phyloP scores from a whole-genome alignment of 2,888 invertebrate genomes.

The Aleiodes testaceus region DNA sequence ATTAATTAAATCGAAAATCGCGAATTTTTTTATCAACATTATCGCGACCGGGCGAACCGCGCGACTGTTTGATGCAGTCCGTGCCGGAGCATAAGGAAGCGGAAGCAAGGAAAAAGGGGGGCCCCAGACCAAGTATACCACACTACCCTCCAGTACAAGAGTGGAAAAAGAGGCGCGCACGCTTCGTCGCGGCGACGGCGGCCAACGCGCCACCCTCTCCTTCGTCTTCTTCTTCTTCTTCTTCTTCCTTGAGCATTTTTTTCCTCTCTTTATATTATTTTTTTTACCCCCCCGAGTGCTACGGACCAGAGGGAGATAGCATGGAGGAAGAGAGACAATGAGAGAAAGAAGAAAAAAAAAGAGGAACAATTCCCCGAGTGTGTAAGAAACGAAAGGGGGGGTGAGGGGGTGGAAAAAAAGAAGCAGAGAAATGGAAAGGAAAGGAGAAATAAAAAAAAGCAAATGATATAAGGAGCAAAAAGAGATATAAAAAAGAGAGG shows the following conservation, averaged over 20 bases:
- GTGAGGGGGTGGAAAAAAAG: conserved; percentile 45
- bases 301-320: conserved; percentile 44
- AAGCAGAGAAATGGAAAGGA: conserved; percentile 26
- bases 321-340: conserved; percentile 50
- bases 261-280: conserved; percentile 55
- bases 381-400: conserved; percentile 49
- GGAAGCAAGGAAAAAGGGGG: conserved; percentile 64
- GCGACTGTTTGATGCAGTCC: conserved; percentile 73
- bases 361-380: conserved; percentile 39
- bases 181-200: conserved; percentile 68
- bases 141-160: conserved; percentile 50
- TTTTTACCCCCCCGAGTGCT: conserved; percentile 46
- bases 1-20: conserved; percentile 18
- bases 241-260: conserved; percentile 55
- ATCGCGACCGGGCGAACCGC: conserved; percentile 71
- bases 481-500: conserved; percentile 44
- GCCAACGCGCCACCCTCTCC: conserved; percentile 62
- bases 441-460: conserved; percentile 44
- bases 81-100: conserved; percentile 72
- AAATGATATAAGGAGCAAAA: conserved; percentile 43
- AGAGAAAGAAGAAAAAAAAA: conserved; percentile 46
- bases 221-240: conserved; percentile 58
- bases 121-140: conserved; percentile 63
- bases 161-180: conserved; percentile 70
- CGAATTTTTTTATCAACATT: conserved; percentile 66